Base-by-base conservation (phyloP, 2,797 vertebrate genomes). In the Helostoma temminkii region DNA sequence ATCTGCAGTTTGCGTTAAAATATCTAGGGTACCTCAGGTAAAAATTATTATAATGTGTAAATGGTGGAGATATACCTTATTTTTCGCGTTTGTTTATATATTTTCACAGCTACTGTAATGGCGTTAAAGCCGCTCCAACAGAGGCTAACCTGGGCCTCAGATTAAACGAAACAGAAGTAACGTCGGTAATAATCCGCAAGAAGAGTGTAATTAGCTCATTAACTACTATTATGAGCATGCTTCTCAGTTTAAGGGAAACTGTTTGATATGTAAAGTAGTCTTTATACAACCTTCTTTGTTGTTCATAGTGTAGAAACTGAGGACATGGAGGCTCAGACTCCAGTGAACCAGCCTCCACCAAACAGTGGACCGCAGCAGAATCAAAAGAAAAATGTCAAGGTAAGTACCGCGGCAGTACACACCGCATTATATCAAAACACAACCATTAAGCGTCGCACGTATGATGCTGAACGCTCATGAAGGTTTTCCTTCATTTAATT, bases 321-420 rank as follows among this genome's bases (percentile, higher is more conserved):
- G 1, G 37, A 71, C 54, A 84, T 85, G 78, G 83, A 85, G 47
- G 25, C 16, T 36, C 52, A 58, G 2, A 22, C 46, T 24, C 15
- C 69, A 28, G 32, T 3, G 18, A 57, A 56, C 34, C 68, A 71
- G 9, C 28, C 24, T 39, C 22, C 12, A 16, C 49, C 55, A 9
- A 68, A 5, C n/a, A 71, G 65, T 47, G 84, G 68, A 12, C 67
- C 50, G 6, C 66, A 72, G 28, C 16, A 15, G 3, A 57, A 49
- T 43, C 71, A 63, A 14, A 84, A 50, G 71, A 81, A n/a, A 50
- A 71, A 65, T 8, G 9, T 12, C 36, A 85, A 55, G 73, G 88
- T 91, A 58, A 48, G 68, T 36, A 3, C 1, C 3, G 1, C 49
- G 6, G 7, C 7, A 22, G 24, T 41, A n/a, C 37, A 16, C 28